Base-by-base conservation (phyloP, 2,113 vertebrate genomes). In the Dermatemys mawii region DNA sequence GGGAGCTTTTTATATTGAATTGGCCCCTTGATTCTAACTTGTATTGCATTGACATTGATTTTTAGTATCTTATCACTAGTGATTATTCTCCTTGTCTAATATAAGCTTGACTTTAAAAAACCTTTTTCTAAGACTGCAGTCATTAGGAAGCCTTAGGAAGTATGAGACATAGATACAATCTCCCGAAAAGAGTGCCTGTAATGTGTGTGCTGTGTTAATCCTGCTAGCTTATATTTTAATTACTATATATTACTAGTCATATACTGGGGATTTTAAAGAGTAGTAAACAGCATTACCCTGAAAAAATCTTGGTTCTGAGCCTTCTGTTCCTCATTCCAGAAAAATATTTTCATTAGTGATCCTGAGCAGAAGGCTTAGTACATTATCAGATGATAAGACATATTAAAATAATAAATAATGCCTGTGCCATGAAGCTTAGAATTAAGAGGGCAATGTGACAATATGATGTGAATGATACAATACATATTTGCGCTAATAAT, bases 261-360 rank as follows among this genome's bases (percentile, higher is more conserved):
- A 26, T 51, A 78, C 82, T 70, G 90, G 73, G 88, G 84, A 90
- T 90, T 96, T 95, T 82, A 57, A 92, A 90, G 88, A 85, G 90
- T 81, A 53, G 93, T n/a, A 89, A 90, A 73, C 86, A 91, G 89
- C 94, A 86, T 60, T 35, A 48, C 82, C 87, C 48, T 48, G 86
- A 76, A 60, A 70, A 60, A 48, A 2, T 76, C 78, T 70, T 49
- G 83, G 78, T 82, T 94, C 4, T 0, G n/a, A 67, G 21, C 94
- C 96, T 95, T 95, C 97, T 98, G 96, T 86, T 97, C 95, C 83
- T 91, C 78, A 57, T 82, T 44, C 92, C 87, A 81, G 81, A 95
- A 50, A 95, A 91, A 86, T 2, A 84, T 90, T 95, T 92, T 92
- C 76, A 93, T 91, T 76, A 89, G 84, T 49, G 86, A 93, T 89